Conservation (phyloP, 2,888 invertebrate genomes). For the Campoplex nolae region DNA sequence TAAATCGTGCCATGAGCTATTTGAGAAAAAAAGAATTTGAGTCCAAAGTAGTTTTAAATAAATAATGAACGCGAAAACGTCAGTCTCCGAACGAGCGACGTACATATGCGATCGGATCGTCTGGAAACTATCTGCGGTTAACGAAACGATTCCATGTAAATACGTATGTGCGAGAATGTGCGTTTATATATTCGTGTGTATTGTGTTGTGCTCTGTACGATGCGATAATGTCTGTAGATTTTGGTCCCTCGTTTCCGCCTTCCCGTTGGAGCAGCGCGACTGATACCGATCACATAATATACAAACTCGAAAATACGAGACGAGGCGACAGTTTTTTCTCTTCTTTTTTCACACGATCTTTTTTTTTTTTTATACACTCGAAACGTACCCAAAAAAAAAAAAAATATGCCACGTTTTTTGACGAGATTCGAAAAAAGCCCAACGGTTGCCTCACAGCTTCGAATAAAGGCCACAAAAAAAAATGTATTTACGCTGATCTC, state of each 20-base stretch:
- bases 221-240: slow-evolving; percentile 20
- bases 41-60: background rate
- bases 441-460: no score
- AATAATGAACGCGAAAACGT: background rate
- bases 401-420: background rate
- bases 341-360: background rate
- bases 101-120: background rate
- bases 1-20: no score
- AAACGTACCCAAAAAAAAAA: background rate
- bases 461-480: background rate
- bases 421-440: background rate
- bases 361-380: no score
- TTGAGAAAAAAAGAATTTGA: no score
- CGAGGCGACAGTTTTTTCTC: background rate
- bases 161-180: background rate
- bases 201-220: background rate
- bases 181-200: background rate
- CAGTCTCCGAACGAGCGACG: background rate
- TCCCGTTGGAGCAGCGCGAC: slow-evolving; percentile 9
- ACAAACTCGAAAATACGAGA: background rate
- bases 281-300: slow-evolving; percentile 12
- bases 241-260: slow-evolving; percentile 62
- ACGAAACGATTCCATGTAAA: background rate
- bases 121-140: background rate
- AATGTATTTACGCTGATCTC: background rate